Percentiles rank a stretch among this genome's conserved stretches.
These are phyloP conservation scores for Spondyliosoma cantharus DNA, from an alignment of 2,797 vertebrate species.

Conservation along the genomic window DNA sequence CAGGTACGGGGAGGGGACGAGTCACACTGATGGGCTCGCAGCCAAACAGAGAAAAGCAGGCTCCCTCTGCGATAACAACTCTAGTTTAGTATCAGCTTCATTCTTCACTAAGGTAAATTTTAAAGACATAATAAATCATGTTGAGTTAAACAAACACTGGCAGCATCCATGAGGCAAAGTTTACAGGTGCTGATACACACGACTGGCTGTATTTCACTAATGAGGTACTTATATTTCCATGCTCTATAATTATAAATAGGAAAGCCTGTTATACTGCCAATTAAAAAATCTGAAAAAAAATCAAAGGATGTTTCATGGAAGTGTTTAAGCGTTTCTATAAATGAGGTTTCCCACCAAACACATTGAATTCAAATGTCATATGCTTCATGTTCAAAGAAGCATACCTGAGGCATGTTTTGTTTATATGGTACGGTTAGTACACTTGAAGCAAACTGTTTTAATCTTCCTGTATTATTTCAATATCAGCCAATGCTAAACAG, in stretches of 20 bases:
- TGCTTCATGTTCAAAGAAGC: not conserved
- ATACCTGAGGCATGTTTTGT: not conserved
- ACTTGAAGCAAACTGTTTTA: not conserved
- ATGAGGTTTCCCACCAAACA: not conserved
- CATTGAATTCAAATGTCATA: not conserved
- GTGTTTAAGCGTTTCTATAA: not conserved
- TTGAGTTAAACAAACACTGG: constrained; percentile 21
- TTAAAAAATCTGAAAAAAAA: not conserved
- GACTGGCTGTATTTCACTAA: constrained; percentile 18
- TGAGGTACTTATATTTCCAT: not conserved
- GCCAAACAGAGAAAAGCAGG: constrained; percentile 60
- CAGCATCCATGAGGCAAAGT: not conserved
- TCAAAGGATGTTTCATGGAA: not conserved
- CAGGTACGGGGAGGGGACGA: constrained; percentile 67
- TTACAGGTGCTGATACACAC: not conserved
- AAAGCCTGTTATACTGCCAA: not conserved
- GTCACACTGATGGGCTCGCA: constrained; percentile 66
- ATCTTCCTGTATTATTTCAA: not conserved
- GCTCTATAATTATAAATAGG: not conserved
- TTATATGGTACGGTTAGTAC: not conserved
- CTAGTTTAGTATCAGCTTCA: constrained; percentile 19
- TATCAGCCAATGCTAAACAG: not conserved
- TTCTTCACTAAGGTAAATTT: constrained; percentile 32
- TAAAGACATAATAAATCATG: constrained; percentile 35
- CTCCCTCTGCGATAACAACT: constrained; percentile 31